Evolutionary conservation across 2,888 invertebrate genomes (phyloP), one percentile per base, ranked within the genome.

Genomic region (Sphinx pinastri): DNA sequence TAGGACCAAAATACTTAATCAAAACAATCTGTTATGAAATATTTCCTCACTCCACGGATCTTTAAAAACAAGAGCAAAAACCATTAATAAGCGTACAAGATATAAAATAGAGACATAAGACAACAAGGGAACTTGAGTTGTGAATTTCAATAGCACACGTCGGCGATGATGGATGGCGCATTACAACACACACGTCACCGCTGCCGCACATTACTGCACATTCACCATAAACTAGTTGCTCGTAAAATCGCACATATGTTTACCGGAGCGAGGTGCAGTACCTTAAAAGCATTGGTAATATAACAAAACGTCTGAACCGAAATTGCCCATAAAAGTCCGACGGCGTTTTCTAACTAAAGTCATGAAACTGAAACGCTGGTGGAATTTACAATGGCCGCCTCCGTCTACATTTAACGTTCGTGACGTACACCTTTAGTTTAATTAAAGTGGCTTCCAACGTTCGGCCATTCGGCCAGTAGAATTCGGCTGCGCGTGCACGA

Each of bases 251-350:
- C 92, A 90, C 92, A 93, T 91, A 91, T 93, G 93, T 93, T 92
- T 93, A 91, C 92, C 89, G 84, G 87, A 83, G 88, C 88, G 86
- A 89, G 92, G 93, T 89, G 91, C 90, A 92, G 91, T 88, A 89
- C 92, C 93, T 93, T 94, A 94, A 94, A 94, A 94, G 94, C 94
- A 94, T 94, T 93, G 94, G 93, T 92, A 93, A 90, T 94, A 94
- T 94, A 94, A 94, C 94, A 94, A 94, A 94, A 92, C 94, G 94
- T 87, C 93, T 88, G 94, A 92, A 94, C 94, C 94, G 92, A 94
- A 94, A 94, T 92, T 90, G 88, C 93, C 92, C 94, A 93, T 94
- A 94, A 94, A 94, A 93, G 91, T 91, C 90, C 86, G 86, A 90
- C 92, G 89, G 90, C 90, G 91, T 92, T 93, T 94, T 93, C 94